These are phyloP conservation scores for Siniperca knerii DNA, from an alignment of 2,113 vertebrate genomes.

Conservation along the genomic window DNA sequence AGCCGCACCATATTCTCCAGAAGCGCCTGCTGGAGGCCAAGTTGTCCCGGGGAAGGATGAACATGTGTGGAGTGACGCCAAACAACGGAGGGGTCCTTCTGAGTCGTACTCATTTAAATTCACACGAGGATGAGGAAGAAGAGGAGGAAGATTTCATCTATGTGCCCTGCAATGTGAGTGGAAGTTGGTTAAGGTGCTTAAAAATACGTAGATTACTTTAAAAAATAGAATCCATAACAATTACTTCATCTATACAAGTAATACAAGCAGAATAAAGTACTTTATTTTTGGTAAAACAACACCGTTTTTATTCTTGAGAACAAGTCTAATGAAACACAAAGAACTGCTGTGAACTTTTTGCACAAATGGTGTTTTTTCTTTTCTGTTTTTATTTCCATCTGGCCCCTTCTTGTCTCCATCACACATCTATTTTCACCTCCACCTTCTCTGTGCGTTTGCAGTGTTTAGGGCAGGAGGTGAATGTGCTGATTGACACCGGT, in stretches of 20 bases:
- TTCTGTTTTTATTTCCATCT: neutral
- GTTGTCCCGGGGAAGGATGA: conserved; percentile 83
- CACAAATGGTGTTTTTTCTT: neutral
- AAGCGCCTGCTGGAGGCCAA: conserved; percentile 91
- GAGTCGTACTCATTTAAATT: neutral
- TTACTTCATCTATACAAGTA: neutral
- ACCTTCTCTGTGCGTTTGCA: conserved; percentile 56
- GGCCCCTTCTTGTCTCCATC: neutral
- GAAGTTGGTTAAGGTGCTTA: too few relatives aligned
- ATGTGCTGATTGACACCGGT: conserved; percentile 88
- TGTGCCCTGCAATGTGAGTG: conserved; percentile 52
- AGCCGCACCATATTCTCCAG: conserved; percentile 92
- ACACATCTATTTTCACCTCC: neutral
- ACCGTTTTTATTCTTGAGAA: neutral
- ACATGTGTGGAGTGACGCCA: conserved; percentile 77
- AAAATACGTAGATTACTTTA: neutral
- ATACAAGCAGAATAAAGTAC: neutral
- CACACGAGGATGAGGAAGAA: conserved; percentile 31
- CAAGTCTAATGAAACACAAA: neutral
- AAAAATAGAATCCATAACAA: neutral
- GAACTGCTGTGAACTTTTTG: neutral
- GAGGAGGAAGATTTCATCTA: conserved; percentile 50
- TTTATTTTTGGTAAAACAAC: neutral
- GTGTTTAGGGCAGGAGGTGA: conserved; percentile 89
- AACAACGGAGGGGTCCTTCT: conserved; percentile 34